These are phyloP conservation scores for Caenorhabditis zanzibari DNA, from an alignment of 2,888 invertebrate genomes.

Conservation along the genomic window DNA sequence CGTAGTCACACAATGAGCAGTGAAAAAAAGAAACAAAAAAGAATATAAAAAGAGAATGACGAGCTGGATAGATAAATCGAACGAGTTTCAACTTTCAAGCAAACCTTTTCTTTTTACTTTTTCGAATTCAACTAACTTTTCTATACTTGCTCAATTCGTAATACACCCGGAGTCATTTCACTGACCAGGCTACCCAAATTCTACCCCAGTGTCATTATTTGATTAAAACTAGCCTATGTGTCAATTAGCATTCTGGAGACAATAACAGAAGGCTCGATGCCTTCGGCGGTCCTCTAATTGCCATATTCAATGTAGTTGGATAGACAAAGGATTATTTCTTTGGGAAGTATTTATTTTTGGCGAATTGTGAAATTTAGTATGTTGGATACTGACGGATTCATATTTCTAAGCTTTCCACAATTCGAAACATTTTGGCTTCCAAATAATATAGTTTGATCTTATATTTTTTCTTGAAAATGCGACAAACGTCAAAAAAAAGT, in stretches of 20 bases:
- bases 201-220: constrained; percentile 50
- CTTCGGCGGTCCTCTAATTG: constrained; percentile 44
- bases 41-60: not conserved
- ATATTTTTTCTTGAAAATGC: too few relatives aligned
- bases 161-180: not conserved
- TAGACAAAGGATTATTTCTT: constrained; percentile 28
- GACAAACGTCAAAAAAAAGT: too few relatives aligned
- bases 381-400: too few relatives aligned
- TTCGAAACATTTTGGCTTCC: too few relatives aligned
- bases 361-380: not conserved
- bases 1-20: constrained; percentile 41
- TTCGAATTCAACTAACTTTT: not conserved
- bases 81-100: constrained; percentile 30
- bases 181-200: not conserved
- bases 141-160: not conserved
- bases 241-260: constrained; percentile 62
- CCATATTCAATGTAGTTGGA: constrained; percentile 50
- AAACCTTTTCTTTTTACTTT: constrained; percentile 28
- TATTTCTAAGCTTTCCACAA: too few relatives aligned
- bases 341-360: too few relatives aligned
- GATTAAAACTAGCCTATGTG: constrained; percentile 54
- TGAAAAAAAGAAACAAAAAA: constrained; percentile 36
- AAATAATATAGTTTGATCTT: too few relatives aligned
- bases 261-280: constrained; percentile 45
- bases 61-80: constrained; percentile 44